Base-by-base conservation (phyloP, 2,113 vertebrate species). In the Lagopus muta region DNA sequence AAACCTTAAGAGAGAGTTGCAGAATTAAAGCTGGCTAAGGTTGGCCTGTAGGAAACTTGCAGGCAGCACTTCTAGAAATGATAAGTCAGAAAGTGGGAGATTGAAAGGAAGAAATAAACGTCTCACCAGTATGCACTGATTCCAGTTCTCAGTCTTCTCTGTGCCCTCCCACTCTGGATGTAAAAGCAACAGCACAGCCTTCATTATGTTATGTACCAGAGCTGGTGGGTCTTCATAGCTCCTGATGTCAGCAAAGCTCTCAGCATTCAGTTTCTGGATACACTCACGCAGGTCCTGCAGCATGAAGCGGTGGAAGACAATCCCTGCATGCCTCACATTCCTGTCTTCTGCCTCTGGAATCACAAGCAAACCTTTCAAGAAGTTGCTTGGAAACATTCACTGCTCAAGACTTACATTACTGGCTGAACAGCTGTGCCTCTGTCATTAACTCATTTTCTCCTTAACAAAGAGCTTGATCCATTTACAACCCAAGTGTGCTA, bases 281-380 rank as follows among this genome's bases (percentile, higher is more conserved):
- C 97, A 97, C 18, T 96, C 43, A 2, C 92, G 96, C 73, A 98
- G 82, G 62, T 98, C 98, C 86, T 97, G 97, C 65, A 98, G 96
- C 98, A 98, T 97, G 92, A 96, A 83, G 55, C 85, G 89, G 89
- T 98, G 94, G 92, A 98, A 98, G 25, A 98, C 90, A 71, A 98
- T 38, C 22, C 95, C 97, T 11, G 95, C 88, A 0, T 95, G 72
- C 64, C 86, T 96, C 77, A 92, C 42, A 50, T 96, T 77, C 9
- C 19, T 2, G 1, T 8, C n/a, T 78, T 98, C 98, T 52, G 97
- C 95, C 92, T 98, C 98, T 98, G 92, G 30, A 97, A 96, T 76
- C 57, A 94, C 21, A 96, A 91, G 32, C 81, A 65, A 92, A 85
- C 28, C 36, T 78, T 73, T 72, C 67, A 73, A 19, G 36, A 40